These are phyloP conservation scores for Oscheius onirici DNA, from an alignment of 2,888 invertebrate species.

Conservation along the genomic window DNA sequence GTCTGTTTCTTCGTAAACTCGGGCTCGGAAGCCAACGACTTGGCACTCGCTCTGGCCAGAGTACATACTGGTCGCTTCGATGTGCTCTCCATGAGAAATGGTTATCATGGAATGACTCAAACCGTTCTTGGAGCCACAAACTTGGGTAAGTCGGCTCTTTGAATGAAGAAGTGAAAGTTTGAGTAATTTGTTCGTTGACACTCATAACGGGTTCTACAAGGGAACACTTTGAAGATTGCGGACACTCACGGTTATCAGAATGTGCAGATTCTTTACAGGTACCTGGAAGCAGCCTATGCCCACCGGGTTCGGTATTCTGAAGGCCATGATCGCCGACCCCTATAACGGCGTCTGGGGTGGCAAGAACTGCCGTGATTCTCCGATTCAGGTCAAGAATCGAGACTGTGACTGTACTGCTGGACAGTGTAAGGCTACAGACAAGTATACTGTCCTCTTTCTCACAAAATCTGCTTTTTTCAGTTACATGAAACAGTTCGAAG, in stretches of 20 bases:
- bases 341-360: slow-evolving; percentile 92
- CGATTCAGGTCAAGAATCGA: slow-evolving; percentile 73
- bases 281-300: slow-evolving; percentile 79
- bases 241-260: no score
- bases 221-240: no score
- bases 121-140: slow-evolving; percentile 85
- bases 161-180: no score
- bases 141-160: slow-evolving; percentile 74
- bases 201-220: no score
- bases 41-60: slow-evolving; percentile 87
- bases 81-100: slow-evolving; percentile 84
- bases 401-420: slow-evolving; percentile 69
- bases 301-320: slow-evolving; percentile 66
- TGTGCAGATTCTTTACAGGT: slow-evolving; percentile 34
- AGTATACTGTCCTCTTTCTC: slow-evolving; percentile 26
- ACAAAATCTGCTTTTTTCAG: slow-evolving; percentile 30
- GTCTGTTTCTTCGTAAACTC: slow-evolving; percentile 93
- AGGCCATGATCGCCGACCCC: slow-evolving; percentile 91
- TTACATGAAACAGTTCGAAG: slow-evolving; percentile 85
- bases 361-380: slow-evolving; percentile 85
- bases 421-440: slow-evolving; percentile 80
- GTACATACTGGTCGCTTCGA: slow-evolving; percentile 83
- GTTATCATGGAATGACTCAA: slow-evolving; percentile 91
- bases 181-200: no score
- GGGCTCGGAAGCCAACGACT: slow-evolving; percentile 95